Conservation (phyloP, 2,797 vertebrate species). For the Gymnopithys bicolor region DNA sequence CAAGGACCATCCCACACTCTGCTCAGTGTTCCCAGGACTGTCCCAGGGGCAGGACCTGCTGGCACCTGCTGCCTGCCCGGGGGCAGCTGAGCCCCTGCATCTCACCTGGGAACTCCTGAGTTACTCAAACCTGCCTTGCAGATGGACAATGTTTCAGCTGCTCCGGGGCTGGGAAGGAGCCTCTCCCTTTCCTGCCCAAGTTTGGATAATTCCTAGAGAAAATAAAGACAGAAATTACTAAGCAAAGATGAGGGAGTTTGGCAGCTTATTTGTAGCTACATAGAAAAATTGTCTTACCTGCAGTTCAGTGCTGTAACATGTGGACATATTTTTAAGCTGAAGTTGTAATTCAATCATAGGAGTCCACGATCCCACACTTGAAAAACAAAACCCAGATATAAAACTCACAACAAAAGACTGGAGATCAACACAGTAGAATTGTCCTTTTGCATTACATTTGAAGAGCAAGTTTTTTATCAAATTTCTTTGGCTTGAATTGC, state of each 20-base stretch:
- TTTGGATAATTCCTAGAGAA: background rate
- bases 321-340: background rate
- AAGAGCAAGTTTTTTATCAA: background rate
- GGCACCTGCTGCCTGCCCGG: background rate
- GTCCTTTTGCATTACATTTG: fast-evolving
- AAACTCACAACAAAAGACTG: background rate
- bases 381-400: background rate
- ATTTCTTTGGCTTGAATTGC: background rate
- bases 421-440: background rate
- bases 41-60: too few species aligned
- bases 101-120: background rate
- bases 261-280: background rate
- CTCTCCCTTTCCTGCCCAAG: background rate
- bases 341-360: background rate
- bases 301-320: background rate
- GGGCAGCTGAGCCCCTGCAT: background rate
- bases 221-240: background rate
- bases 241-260: background rate
- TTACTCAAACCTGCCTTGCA: background rate
- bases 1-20: background rate
- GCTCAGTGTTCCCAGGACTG: background rate
- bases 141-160: background rate
- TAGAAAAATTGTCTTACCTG: background rate
- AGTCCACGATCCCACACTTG: background rate
- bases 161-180: background rate